These are phyloP conservation scores for Venustaconcha ellipsiformis DNA, from an alignment of 1,140 invertebrate genomes.

Conservation along the genomic window DNA sequence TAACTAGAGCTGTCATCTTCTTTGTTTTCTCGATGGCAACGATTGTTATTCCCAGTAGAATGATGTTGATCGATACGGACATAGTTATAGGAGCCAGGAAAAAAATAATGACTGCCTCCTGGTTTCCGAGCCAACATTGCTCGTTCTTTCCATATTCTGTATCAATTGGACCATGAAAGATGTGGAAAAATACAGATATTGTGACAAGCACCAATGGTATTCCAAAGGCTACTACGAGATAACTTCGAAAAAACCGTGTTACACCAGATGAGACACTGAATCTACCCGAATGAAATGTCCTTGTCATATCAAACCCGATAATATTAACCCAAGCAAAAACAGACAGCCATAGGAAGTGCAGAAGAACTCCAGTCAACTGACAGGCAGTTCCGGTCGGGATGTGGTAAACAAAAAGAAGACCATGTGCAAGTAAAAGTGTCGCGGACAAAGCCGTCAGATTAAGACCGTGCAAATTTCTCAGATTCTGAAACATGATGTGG, in stretches of 20 bases:
- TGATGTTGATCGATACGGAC: conserved; percentile 5
- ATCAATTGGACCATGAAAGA: not conserved
- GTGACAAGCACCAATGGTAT: conserved; percentile 2
- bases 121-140: conserved; percentile 23
- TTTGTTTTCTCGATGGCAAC: conserved; percentile 4
- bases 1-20: not conserved
- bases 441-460: conserved; percentile 17
- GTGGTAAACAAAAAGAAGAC: conserved; percentile 7
- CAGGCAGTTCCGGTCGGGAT: not conserved
- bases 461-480: conserved; percentile 17
- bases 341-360: conserved; percentile 10
- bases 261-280: not conserved
- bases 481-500: not conserved
- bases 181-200: conserved; percentile 1
- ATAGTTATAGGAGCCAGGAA: conserved; percentile 10
- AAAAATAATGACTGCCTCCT: conserved; percentile 3
- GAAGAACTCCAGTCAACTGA: not conserved
- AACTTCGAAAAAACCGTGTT: not conserved
- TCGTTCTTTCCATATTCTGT: conserved; percentile 4
- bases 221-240: not conserved
- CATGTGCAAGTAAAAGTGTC: conserved; percentile 2
- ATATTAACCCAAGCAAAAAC: conserved; percentile 23
- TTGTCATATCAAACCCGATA: conserved; percentile 26
- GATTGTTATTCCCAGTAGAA: conserved; percentile 7
- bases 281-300: not conserved